Base-by-base conservation (phyloP, 2,797 vertebrate species). In the Bovichtus variegatus region DNA sequence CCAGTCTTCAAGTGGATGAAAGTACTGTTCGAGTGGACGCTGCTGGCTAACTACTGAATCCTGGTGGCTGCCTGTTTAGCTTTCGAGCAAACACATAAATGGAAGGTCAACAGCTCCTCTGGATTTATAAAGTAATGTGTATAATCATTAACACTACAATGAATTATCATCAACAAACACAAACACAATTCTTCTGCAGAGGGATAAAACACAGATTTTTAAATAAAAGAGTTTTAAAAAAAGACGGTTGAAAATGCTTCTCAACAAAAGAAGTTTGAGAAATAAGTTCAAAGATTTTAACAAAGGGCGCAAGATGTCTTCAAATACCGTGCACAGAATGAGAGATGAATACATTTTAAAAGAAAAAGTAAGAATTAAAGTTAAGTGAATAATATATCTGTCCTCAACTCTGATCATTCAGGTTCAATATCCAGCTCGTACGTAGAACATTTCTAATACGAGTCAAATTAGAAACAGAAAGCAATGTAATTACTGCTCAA, bases 11-110 rank as follows among this genome's bases (percentile, higher is more conserved):
- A 94, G 92, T 92, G 90, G 89, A 71, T 85, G 83, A 79, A 86
- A 94, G 92, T 88, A 92, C 87, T 77, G 29, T 49, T 92, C 78
- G 86, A 93, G 93, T 91, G 90, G 90, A 89, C 81, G 79, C 89
- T 87, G 92, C 85, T 90, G 89, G 89, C 84, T 89, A 85, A 92
- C 93, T 89, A 91, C 71, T 80, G 86, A 84, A 67, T 88, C 89
- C 75, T 18, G 73, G 71, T 84, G 72, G 81, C 70, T 80, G 85
- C 76, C 86, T 91, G 85, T 87, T 91, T 87, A 89, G 90, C 81
- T 88, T 89, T 85, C 23, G 27, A 76, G 86, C 67, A 90, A 91
- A 90, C 87, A 77, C 82, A 87, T 82, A 86, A 91, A 89, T 84
- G 76, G 68, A 89, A 92, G 88, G 91, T 92, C 90, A 92, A 91